These are phyloP conservation scores for Phenganax subtilis DNA, from an alignment of 92 coral and sea anemone species.

Conservation along the genomic window DNA sequence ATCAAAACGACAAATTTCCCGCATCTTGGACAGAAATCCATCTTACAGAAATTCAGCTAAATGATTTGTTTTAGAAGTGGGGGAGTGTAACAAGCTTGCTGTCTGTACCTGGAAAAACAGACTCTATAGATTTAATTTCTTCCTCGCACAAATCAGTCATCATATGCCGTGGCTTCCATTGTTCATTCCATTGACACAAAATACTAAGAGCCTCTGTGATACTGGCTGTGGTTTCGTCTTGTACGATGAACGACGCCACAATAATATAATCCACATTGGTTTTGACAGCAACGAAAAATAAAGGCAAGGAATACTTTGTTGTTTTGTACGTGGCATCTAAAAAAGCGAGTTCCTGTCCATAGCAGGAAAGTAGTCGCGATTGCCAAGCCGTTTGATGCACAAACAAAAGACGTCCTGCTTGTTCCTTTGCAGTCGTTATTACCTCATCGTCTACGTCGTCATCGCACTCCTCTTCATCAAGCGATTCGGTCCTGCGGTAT, in stretches of 20 bases:
- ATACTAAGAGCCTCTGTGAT: conserved; percentile 49
- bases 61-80: no score
- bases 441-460: not conserved
- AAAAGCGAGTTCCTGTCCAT: conserved; percentile 47
- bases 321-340: conserved; percentile 59
- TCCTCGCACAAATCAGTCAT: conserved; percentile 53
- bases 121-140: conserved; percentile 56
- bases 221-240: conserved; percentile 43
- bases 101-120: conserved; percentile 44
- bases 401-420: conserved; percentile 35
- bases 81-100: no score
- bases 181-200: conserved; percentile 46
- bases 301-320: conserved; percentile 50
- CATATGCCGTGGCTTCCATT: conserved; percentile 47
- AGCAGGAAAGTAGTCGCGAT: conserved; percentile 33
- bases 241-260: conserved; percentile 47
- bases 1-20: no score
- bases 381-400: conserved; percentile 59
- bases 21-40: no score
- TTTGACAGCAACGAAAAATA: conserved; percentile 54
- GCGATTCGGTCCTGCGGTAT: not conserved
- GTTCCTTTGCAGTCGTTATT: not conserved
- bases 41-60: no score
- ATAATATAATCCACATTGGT: conserved; percentile 57
- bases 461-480: not conserved